phyloP scores from a whole-genome alignment of 2,888 invertebrate genomes.

The Bombylius discolor region DNA sequence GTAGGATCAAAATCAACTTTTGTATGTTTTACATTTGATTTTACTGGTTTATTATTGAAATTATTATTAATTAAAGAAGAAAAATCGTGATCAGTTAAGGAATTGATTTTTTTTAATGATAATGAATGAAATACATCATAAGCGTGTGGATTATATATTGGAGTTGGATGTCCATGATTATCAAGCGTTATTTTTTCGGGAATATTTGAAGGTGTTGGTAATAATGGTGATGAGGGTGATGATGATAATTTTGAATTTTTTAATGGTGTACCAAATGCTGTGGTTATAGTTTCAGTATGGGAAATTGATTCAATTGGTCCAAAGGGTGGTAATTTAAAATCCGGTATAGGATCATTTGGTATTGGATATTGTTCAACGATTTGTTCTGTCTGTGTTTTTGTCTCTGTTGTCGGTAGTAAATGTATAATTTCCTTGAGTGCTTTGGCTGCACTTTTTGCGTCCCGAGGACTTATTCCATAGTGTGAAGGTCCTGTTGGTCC shows the following conservation, averaged over 20 bases:
- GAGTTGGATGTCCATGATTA: neutral
- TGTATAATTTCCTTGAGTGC: constrained; percentile 14
- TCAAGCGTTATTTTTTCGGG: constrained; percentile 1
- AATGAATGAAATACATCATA: constrained; percentile 15
- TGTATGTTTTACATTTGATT: too few relatives aligned
- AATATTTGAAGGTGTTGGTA: neutral
- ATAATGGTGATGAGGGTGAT: neutral
- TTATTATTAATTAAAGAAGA: too few relatives aligned
- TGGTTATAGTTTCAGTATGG: constrained; percentile 32
- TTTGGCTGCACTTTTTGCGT: constrained; percentile 9
- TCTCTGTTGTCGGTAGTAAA: constrained; percentile 9
- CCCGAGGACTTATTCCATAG: constrained; percentile 4
- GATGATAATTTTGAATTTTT: neutral
- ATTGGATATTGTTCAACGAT: constrained; percentile 14
- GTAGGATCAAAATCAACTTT: neutral
- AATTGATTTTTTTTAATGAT: constrained; percentile 4
- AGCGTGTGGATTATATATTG: constrained; percentile 8
- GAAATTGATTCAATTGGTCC: constrained; percentile 29
- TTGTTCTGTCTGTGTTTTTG: neutral
- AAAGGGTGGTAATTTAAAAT: neutral
- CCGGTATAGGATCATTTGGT: constrained; percentile 12
- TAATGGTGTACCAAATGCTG: constrained; percentile 25
- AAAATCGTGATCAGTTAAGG: too few relatives aligned
- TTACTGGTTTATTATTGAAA: too few relatives aligned
- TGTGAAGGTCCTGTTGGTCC: constrained; percentile 3